phyloP scores from a whole-genome alignment of 1,140 invertebrate species.

The Latrodectus geometricus region DNA sequence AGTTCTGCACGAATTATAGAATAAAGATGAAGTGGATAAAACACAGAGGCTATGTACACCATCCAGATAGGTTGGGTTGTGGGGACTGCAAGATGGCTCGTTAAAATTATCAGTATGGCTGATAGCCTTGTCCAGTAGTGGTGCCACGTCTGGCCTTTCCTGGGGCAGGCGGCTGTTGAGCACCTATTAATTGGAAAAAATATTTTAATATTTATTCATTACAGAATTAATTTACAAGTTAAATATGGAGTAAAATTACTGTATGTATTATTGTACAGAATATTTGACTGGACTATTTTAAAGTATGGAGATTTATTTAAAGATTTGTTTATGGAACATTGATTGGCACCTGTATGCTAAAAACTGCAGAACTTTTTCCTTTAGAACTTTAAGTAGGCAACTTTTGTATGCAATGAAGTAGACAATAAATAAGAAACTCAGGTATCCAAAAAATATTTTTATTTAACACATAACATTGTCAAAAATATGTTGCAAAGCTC shows the following conservation, averaged over 20 bases:
- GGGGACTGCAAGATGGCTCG: slow-evolving; percentile 39
- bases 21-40: slow-evolving; percentile 60
- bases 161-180: slow-evolving; percentile 53
- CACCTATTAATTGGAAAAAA: slow-evolving; percentile 36
- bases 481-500: slow-evolving; percentile 16
- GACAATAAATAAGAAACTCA: slow-evolving; percentile 23
- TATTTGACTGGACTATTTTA: background rate
- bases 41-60: slow-evolving; percentile 58
- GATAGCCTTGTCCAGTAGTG: slow-evolving; percentile 57
- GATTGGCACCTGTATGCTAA: background rate
- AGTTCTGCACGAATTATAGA: slow-evolving; percentile 44
- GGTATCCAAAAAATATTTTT: slow-evolving; percentile 36
- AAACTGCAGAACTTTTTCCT: slow-evolving; percentile 13
- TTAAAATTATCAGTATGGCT: slow-evolving; percentile 54
- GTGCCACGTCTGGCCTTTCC: slow-evolving; percentile 54
- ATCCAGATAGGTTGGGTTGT: slow-evolving; percentile 39
- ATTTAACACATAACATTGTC: slow-evolving; percentile 52
- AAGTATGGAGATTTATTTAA: background rate
- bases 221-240: background rate
- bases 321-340: background rate
- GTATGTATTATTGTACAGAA: background rate
- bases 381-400: background rate
- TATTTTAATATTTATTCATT: slow-evolving; percentile 20
- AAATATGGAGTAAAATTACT: background rate
- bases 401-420: slow-evolving; percentile 9